Percentiles rank a stretch among this genome's conserved stretches.
Evolutionary conservation across 2,797 vertebrate species (phyloP).

Genomic region (Setipinna tenuifilis): DNA sequence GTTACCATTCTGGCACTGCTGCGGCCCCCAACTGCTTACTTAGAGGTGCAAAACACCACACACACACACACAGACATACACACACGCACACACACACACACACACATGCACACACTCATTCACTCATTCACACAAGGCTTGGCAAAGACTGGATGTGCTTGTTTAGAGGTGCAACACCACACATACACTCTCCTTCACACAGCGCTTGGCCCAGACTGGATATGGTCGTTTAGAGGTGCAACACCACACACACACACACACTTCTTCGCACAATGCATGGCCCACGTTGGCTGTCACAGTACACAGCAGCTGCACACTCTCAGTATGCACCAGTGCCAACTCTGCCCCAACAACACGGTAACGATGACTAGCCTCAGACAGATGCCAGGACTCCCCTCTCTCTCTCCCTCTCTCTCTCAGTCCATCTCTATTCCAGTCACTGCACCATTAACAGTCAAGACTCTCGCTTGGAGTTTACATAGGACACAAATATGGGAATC

Average conservation of each 20-base stretch:
- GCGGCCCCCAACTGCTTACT: conserved; percentile 5
- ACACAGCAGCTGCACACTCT: conserved; percentile 62
- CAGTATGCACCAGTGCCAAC: conserved; percentile 58
- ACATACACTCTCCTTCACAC: no score
- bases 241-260: not conserved
- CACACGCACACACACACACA: not conserved
- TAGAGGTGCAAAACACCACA: no score
- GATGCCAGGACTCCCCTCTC: conserved; percentile 72
- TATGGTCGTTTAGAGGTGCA: no score
- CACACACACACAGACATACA: not conserved
- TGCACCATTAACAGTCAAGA: not conserved
- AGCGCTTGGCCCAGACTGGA: no score
- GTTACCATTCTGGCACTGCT: conserved; percentile 31
- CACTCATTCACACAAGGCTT: conserved; percentile 8
- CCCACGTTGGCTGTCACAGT: conserved; percentile 56
- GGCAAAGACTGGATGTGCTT: not conserved
- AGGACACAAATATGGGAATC: not conserved
- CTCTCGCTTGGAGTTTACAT: not conserved
- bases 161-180: no score
- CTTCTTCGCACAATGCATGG: conserved; percentile 10
- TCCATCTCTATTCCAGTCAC: conserved; percentile 28
- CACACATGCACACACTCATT: not conserved
- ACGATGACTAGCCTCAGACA: conserved; percentile 38
- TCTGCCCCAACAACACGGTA: conserved; percentile 41
- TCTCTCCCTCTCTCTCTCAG: conserved; percentile 63